Evolutionary conservation across 1,140 invertebrate genomes (phyloP).

Genomic region (Calliphora vicina): DNA sequence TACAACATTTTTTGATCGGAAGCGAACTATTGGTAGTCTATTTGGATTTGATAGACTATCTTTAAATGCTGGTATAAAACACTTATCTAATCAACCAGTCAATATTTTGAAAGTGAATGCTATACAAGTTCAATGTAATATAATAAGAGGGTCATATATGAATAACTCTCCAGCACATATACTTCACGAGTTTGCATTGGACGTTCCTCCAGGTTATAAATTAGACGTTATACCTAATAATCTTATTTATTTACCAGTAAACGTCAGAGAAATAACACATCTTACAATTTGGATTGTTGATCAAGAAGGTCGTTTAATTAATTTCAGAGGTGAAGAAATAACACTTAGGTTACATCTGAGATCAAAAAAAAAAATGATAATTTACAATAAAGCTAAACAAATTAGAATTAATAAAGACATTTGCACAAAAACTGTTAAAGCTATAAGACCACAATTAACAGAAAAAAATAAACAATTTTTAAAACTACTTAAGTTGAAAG

Average conservation of each 20-base stretch:
- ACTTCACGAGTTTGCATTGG: conserved; percentile 53
- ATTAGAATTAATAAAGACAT: background rate
- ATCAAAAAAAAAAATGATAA: no score
- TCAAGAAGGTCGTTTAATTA: background rate
- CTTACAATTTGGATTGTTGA: background rate
- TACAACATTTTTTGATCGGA: conserved; percentile 33
- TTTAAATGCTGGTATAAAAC: conserved; percentile 36
- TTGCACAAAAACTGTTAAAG: background rate
- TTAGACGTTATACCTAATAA: conserved; percentile 49
- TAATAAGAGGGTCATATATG: conserved; percentile 47
- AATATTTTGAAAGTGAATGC: conserved; percentile 46
- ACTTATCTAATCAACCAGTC: conserved; percentile 41
- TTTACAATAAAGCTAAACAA: no score
- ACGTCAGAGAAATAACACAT: background rate
- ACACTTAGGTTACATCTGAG: conserved; percentile 22
- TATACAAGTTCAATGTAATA: conserved; percentile 46
- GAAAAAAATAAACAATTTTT: background rate
- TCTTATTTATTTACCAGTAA: conserved; percentile 57
- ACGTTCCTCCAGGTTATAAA: conserved; percentile 47
- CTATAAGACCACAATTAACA: background rate
- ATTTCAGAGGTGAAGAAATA: background rate
- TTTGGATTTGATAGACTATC: conserved; percentile 41
- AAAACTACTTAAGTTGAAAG: background rate
- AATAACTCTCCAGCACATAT: conserved; percentile 49
- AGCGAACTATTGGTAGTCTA: conserved; percentile 39